A percentile compares a stretch with the other conserved stretches of the same genome.
phyloP scores from a whole-genome alignment of 2,797 vertebrate species.

The Margarornis squamiger region DNA sequence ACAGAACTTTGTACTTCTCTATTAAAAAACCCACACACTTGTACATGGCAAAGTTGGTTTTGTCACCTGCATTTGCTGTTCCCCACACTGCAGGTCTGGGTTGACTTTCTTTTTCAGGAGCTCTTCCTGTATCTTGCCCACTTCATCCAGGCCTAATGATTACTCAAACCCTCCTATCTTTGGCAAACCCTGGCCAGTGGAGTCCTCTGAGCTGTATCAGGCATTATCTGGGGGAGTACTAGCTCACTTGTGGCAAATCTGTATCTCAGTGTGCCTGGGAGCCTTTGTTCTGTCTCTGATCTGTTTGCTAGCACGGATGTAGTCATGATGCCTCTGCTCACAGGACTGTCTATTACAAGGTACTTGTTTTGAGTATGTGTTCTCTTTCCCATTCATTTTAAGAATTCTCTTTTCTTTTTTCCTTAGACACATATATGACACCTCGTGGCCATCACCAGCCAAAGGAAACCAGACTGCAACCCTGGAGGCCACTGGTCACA shows the following conservation, averaged over 20 bases:
- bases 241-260: not conserved
- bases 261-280: not conserved
- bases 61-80: not conserved
- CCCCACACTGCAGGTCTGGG: not conserved
- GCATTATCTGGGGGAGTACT: not conserved
- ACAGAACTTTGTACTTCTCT: not conserved
- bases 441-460: not conserved
- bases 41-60: not conserved
- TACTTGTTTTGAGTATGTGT: not conserved
- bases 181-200: not conserved
- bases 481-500: fast-evolving
- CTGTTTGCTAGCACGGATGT: not conserved
- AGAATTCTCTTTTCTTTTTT: not conserved
- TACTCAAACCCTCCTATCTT: not conserved
- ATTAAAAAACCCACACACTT: fast-evolving
- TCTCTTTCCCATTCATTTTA: not conserved
- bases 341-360: not conserved
- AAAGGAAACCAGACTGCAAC: not conserved
- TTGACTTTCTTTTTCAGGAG: not conserved
- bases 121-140: not conserved
- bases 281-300: not conserved
- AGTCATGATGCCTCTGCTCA: not conserved
- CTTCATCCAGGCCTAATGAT: not conserved
- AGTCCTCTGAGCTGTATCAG: not conserved
- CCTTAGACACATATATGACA: not conserved